These are phyloP conservation scores for Picus viridis DNA, from an alignment of 2,797 vertebrate genomes.

Conservation along the genomic window DNA sequence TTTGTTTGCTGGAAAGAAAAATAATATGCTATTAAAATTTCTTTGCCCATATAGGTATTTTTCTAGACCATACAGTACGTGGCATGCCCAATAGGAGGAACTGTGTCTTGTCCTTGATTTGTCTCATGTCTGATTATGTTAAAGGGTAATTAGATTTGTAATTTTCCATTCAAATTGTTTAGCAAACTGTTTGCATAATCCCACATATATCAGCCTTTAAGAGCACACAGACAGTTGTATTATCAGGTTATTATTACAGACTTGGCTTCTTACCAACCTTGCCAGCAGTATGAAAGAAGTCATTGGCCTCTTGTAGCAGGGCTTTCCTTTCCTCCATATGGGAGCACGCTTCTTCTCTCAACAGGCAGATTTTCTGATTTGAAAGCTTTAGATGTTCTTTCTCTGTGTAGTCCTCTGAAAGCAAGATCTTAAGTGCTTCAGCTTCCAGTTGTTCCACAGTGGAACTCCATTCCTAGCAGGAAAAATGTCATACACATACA, in stretches of 20 bases:
- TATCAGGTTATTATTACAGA: not conserved
- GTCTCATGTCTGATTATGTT: not conserved
- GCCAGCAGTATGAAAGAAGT: conserved; percentile 81
- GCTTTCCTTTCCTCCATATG: conserved; percentile 73
- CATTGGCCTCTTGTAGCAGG: conserved; percentile 80
- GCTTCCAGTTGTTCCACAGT: conserved; percentile 71
- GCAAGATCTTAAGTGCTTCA: conserved; percentile 76
- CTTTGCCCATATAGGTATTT: no score
- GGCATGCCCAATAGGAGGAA: not conserved
- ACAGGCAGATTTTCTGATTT: conserved; percentile 73
- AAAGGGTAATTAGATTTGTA: not conserved
- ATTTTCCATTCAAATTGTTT: not conserved
- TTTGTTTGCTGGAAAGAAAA: not conserved
- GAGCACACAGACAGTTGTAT: not conserved
- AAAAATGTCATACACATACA: not conserved
- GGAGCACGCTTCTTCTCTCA: conserved; percentile 75
- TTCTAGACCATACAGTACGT: not conserved
- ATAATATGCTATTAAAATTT: no score
- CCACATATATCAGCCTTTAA: not conserved
- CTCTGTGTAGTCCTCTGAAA: conserved; percentile 66
- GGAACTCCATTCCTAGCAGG: conserved; percentile 80
- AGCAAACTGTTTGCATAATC: not conserved
- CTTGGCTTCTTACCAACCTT: conserved; percentile 78
- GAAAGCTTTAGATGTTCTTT: conserved; percentile 77
- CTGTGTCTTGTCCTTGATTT: not conserved